Conservation (phyloP, 1,140 invertebrate species). For the Camponotus pennsylvanicus region DNA sequence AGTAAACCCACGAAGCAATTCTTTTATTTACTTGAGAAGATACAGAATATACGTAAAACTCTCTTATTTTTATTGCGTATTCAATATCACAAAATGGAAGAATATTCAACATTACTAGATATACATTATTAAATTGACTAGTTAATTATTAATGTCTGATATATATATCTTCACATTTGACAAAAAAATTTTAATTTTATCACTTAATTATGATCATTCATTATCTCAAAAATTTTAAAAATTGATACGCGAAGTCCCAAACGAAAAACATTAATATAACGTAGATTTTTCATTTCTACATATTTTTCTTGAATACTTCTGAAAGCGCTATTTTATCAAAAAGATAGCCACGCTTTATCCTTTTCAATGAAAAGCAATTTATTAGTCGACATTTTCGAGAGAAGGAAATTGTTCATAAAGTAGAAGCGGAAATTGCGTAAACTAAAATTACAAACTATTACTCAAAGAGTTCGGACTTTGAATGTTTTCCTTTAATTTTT, state of each 20-base stretch:
- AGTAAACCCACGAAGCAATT: neutral
- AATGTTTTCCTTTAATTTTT: neutral
- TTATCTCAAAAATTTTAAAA: neutral
- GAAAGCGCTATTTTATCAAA: conserved; percentile 18
- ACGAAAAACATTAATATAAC: neutral
- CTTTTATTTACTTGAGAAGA: neutral
- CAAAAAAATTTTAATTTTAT: neutral
- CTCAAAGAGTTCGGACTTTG: conserved; percentile 12
- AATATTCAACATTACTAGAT: neutral
- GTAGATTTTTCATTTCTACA: neutral
- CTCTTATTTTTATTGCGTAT: neutral
- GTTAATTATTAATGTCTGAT: conserved; percentile 2
- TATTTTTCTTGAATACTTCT: conserved; percentile 10
- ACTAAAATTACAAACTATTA: conserved; percentile 40
- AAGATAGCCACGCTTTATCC: conserved; percentile 22
- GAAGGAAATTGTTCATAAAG: conserved; percentile 18
- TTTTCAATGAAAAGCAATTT: conserved; percentile 27
- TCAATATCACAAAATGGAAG: neutral
- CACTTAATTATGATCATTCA: neutral
- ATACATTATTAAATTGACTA: neutral
- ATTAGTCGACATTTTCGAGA: conserved; percentile 22
- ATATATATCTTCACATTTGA: neutral
- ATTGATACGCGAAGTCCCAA: neutral
- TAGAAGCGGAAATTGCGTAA: conserved; percentile 21
- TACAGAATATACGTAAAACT: neutral